phyloP scores from a whole-genome alignment of 2,113 vertebrate genomes.

The Bungarus multicinctus region DNA sequence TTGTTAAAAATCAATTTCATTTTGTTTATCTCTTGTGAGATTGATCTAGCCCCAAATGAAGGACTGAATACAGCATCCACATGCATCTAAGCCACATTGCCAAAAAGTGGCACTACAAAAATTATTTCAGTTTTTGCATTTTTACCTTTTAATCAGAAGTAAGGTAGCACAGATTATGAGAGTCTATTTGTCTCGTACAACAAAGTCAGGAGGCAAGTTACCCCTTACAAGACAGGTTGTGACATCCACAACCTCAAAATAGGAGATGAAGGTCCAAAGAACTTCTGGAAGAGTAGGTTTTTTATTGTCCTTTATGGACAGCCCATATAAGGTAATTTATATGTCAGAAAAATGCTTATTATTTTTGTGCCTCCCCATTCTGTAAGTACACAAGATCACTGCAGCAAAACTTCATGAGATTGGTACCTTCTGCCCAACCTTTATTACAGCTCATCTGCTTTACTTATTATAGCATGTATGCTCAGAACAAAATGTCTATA shows the following conservation, averaged over 20 bases:
- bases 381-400: not conserved
- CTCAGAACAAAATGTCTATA: not conserved
- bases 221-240: not conserved
- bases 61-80: not conserved
- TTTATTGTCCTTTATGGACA: not conserved
- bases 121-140: not conserved
- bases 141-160: not conserved
- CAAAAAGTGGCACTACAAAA: not conserved
- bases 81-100: not conserved
- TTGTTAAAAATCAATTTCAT: not conserved
- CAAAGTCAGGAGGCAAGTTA: not conserved
- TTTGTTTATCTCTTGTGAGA: not conserved
- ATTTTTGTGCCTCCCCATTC: not conserved
- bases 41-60: not conserved
- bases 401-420: not conserved
- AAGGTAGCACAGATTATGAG: not conserved
- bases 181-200: not conserved
- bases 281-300: not conserved
- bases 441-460: not conserved
- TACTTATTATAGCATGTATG: not conserved
- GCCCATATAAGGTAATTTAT: not conserved
- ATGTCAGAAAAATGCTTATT: not conserved
- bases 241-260: not conserved
- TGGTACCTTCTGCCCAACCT: not conserved
- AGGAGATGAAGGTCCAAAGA: not conserved